A percentile compares a stretch with the other conserved stretches of the same genome.
phyloP scores from a whole-genome alignment of 2,113 vertebrate species.

The Perca flavescens region DNA sequence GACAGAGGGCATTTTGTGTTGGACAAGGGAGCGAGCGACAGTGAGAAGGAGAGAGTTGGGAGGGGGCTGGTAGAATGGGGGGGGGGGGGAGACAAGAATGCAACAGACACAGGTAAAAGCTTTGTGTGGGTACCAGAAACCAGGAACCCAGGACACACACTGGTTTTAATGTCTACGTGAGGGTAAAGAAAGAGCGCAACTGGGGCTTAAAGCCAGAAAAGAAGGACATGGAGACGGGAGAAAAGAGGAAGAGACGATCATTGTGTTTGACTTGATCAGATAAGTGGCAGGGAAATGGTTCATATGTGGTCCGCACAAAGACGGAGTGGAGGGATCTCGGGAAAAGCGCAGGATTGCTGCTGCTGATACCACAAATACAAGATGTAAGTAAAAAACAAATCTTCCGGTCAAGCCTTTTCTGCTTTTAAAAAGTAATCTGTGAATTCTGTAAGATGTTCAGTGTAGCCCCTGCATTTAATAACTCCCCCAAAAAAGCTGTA shows the following conservation, averaged over 20 bases:
- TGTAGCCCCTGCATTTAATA: not conserved
- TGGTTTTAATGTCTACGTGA: conserved; percentile 8
- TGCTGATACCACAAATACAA: not conserved
- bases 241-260: not conserved
- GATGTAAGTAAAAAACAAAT: conserved; percentile 55
- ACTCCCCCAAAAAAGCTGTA: not conserved
- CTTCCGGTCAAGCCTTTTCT: not conserved
- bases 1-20: conserved; percentile 76
- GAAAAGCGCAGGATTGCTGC: not conserved
- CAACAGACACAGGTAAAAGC: conserved; percentile 61
- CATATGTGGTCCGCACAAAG: not conserved
- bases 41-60: conserved; percentile 7
- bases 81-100: conserved; percentile 34
- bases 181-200: not conserved
- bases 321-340: not conserved
- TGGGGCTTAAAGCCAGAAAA: not conserved
- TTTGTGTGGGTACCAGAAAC: conserved; percentile 55
- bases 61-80: conserved; percentile 2
- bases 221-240: not conserved
- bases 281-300: not conserved
- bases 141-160: conserved; percentile 20
- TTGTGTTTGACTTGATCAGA: not conserved
- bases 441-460: not conserved
- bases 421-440: conserved; percentile 11
- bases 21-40: conserved; percentile 35